These are phyloP conservation scores for Hylaeus volcanicus DNA, from an alignment of 1,140 invertebrate species.

Conservation along the genomic window DNA sequence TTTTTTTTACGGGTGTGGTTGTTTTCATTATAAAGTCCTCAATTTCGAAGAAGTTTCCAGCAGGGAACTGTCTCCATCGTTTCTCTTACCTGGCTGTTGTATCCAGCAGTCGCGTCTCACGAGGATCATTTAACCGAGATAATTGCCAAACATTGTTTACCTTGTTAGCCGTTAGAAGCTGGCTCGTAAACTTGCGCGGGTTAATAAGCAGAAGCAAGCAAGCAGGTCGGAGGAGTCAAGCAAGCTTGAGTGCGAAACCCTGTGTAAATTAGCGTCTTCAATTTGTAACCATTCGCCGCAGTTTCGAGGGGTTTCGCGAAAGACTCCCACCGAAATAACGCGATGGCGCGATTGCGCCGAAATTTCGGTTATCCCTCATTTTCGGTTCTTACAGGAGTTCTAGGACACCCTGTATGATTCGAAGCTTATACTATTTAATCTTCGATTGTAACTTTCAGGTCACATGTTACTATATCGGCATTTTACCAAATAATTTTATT, in stretches of 20 bases:
- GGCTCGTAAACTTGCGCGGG: conserved; percentile 75
- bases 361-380: background rate
- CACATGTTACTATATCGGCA: too few relatives aligned
- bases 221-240: conserved; percentile 37
- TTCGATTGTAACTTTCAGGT: too few relatives aligned
- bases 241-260: conserved; percentile 68
- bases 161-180: conserved; percentile 77
- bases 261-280: conserved; percentile 80
- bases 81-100: conserved; percentile 26
- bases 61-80: conserved; percentile 1
- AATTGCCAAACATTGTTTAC: conserved; percentile 81
- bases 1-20: too few relatives aligned
- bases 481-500: too few relatives aligned
- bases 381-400: too few relatives aligned
- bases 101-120: conserved; percentile 58
- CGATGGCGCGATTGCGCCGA: background rate
- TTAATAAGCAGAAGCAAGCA: conserved; percentile 76
- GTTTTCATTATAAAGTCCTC: too few relatives aligned
- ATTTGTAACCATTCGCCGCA: conserved; percentile 75
- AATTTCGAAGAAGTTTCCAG: too few relatives aligned
- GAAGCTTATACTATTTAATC: too few relatives aligned
- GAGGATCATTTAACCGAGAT: conserved; percentile 79
- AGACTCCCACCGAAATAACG: conserved; percentile 34
- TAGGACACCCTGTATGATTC: too few relatives aligned
- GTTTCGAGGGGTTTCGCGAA: conserved; percentile 46